A percentile compares a stretch with the other conserved stretches of the same genome.
Conservation (phyloP, 2,113 vertebrate species). For the Merops nubicus region DNA sequence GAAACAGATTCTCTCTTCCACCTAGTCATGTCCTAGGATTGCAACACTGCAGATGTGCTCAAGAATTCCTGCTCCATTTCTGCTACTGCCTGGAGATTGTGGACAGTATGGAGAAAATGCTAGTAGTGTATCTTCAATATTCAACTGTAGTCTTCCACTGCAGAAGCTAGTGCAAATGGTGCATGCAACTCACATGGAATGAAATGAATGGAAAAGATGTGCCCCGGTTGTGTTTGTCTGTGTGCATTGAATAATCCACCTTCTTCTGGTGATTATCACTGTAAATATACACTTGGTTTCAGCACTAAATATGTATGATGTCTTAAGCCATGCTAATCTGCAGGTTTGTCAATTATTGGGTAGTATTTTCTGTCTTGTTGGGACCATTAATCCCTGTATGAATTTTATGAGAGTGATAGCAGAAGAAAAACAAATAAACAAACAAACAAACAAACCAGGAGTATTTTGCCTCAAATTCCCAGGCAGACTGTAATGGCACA, state of each 20-base stretch:
- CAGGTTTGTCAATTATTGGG: background rate
- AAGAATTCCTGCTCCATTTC: background rate
- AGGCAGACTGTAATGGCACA: background rate
- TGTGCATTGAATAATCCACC: background rate
- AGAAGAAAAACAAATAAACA: background rate
- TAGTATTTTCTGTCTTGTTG: background rate
- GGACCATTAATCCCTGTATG: background rate
- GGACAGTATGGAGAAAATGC: background rate
- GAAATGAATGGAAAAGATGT: background rate
- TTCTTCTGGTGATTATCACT: background rate
- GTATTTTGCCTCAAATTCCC: background rate
- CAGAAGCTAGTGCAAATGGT: background rate
- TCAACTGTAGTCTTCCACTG: background rate
- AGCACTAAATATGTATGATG: background rate
- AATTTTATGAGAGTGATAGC: background rate
- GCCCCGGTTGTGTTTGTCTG: background rate
- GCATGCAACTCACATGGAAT: background rate
- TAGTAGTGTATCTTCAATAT: background rate
- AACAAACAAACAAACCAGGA: background rate
- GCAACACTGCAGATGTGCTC: background rate
- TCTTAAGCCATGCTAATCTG: background rate
- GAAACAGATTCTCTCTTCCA: background rate
- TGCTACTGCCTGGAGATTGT: background rate
- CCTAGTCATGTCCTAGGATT: background rate
- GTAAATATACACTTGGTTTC: background rate